Conservation (phyloP, 2,113 vertebrate genomes). For the Tychaedon coryphoeus region DNA sequence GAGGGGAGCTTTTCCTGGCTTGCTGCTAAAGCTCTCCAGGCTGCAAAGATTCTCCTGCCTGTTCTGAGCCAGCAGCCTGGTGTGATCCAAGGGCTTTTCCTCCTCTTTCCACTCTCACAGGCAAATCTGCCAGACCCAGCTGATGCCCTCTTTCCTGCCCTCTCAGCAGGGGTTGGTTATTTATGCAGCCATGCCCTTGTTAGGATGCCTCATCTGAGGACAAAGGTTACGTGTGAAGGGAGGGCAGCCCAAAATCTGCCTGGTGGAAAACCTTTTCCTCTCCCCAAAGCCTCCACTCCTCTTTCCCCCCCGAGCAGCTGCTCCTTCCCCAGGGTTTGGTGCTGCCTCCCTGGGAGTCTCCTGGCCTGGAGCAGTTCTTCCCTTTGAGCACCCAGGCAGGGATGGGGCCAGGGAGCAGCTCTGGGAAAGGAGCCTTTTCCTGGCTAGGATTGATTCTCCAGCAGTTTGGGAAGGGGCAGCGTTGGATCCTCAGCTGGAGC, state of each 20-base stretch:
- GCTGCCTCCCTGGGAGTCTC: background rate
- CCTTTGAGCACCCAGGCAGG: background rate
- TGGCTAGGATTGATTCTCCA: background rate
- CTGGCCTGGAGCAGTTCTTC: background rate
- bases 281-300: background rate
- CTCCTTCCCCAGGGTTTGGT: no score
- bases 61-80: background rate
- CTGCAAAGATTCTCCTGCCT: background rate
- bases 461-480: background rate
- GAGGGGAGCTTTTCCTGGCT: background rate
- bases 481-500: background rate
- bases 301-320: background rate
- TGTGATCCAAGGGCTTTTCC: background rate
- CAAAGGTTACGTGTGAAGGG: background rate
- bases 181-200: background rate
- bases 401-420: background rate
- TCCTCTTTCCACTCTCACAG: background rate
- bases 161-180: background rate
- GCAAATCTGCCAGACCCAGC: background rate
- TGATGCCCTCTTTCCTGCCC: background rate
- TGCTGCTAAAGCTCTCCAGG: no score
- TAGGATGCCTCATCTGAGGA: background rate
- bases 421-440: background rate
- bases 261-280: background rate
- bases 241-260: background rate